Evolutionary conservation across 2,113 vertebrate genomes (phyloP).

Genomic region (Mesocricetus auratus): DNA sequence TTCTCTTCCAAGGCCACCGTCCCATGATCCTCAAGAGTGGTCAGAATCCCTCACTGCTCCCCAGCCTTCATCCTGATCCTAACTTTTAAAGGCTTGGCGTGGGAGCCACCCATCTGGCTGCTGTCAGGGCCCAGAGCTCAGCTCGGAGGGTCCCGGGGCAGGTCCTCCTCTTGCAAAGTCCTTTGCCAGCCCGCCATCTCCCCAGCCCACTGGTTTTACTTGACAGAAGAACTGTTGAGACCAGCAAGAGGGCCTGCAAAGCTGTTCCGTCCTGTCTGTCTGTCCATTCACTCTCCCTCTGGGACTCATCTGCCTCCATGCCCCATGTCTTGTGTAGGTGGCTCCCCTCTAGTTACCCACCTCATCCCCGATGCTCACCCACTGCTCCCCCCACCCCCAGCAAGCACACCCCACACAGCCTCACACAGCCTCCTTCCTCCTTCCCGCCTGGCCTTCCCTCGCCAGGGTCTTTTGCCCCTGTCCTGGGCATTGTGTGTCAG

Average conservation of each 20-base stretch:
- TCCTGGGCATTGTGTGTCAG: neutral
- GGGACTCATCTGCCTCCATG: neutral
- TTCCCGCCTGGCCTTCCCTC: accelerated
- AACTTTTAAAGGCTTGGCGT: neutral
- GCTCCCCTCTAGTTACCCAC: neutral
- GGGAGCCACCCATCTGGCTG: accelerated
- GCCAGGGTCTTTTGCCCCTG: neutral
- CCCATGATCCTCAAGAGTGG: neutral
- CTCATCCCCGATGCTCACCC: neutral
- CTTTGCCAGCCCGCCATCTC: neutral
- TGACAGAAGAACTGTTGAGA: neutral
- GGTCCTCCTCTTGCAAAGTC: neutral
- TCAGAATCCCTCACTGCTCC: neutral
- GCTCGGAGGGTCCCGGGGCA: no score
- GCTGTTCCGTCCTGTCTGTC: neutral
- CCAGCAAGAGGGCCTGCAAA: neutral
- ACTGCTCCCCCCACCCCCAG: neutral
- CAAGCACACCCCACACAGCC: neutral
- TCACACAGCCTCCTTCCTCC: neutral
- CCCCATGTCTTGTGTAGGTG: accelerated
- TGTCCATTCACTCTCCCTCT: neutral
- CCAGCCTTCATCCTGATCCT: accelerated
- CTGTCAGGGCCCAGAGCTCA: neutral
- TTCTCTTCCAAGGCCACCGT: neutral
- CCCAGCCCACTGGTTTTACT: slow-evolving; percentile 15